A percentile compares a stretch with the other conserved stretches of the same genome.
Conservation (phyloP, 1,140 invertebrate species). For the Zaprionus gabonicus region DNA sequence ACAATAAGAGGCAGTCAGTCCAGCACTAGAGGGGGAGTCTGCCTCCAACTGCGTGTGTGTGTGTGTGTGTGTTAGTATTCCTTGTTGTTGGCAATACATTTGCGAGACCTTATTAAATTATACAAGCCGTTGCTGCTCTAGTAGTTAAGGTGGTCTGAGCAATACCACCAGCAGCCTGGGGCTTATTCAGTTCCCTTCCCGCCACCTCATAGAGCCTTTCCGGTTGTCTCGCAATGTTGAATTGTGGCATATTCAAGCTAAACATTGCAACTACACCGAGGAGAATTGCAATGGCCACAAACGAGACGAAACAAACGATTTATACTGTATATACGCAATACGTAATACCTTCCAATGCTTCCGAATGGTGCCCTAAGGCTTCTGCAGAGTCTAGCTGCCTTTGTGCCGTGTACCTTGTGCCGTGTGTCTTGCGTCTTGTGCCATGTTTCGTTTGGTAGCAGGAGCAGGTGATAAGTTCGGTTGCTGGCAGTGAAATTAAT, state of each 20-base stretch:
- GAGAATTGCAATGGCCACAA: constrained; percentile 63
- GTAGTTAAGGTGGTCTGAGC: constrained; percentile 2
- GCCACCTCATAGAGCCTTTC: constrained; percentile 25
- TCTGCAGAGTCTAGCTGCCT: neutral
- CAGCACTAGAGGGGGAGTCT: neutral
- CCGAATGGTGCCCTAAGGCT: constrained; percentile 19
- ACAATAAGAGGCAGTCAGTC: constrained; percentile 41
- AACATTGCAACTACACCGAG: constrained; percentile 73
- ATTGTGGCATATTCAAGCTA: constrained; percentile 75
- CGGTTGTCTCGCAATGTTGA: constrained; percentile 60
- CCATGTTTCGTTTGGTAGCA: constrained; percentile 35
- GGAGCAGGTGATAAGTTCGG: constrained; percentile 70
- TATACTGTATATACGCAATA: constrained; percentile 16
- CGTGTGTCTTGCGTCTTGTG: constrained; percentile 24
- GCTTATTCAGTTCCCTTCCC: neutral
- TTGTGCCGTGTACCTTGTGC: constrained; percentile 10
- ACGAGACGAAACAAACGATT: constrained; percentile 21
- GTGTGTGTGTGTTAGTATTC: constrained; percentile 22
- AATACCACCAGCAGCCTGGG: constrained; percentile 12
- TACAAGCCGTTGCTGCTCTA: constrained; percentile 52
- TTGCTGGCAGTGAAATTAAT: constrained; percentile 66
- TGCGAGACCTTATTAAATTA: constrained; percentile 74
- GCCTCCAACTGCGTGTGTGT: neutral
- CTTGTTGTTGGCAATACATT: constrained; percentile 62
- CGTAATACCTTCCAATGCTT: constrained; percentile 10